Base-by-base conservation (phyloP, 2,797 vertebrate genomes). In the Choloepus didactylus region DNA sequence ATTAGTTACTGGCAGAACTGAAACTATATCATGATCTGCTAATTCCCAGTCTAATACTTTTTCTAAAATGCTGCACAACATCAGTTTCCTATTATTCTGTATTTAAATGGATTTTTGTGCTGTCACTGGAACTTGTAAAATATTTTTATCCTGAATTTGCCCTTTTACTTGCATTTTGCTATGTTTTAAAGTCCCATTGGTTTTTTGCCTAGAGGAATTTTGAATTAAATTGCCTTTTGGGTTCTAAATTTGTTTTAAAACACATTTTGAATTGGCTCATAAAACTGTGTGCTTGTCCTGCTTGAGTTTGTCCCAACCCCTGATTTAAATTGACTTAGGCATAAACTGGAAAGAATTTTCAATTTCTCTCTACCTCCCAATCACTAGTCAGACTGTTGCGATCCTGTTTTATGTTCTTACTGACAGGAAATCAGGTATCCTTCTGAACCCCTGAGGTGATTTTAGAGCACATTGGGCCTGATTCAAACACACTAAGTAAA, bases 171-270 rank as follows among this genome's bases (percentile, higher is more conserved):
- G 89, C 96, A 81, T 97, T 96, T 96, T 95, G 31, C 75, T 19
- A 67, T 91, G 44, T 97, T 97, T 96, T 76, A 91, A 89, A 96
- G 80, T 79, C 69, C 77, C 66, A 46, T 95, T 96, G 92, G 91
- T 97, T 93, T 96, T 95, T 76, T 91, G 86, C 95, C 91, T 96
- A 94, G 41, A 96, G 93, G 89, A 93, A 94, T 96, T 96, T 96
- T 91, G 86, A 95, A 91, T 95, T 94, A 95, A 81, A 91, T 95
- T 95, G 89, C 44, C 87, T 93, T 95, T 97, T 95, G 93, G 91
- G 54, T 81, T 91, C 93, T 89, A 95, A 97, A 97, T 95, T 89
- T 97, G 87, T 95, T 97, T 96, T 93, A 94, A 96, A 97, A 96
- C 91, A 95, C 89, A 93, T 93, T 97, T 96, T 89, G 75, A 94